Evolutionary conservation across 2,888 invertebrate genomes (phyloP), one percentile per base, ranked within the genome.

Genomic region (Ornithoptera priamus): DNA sequence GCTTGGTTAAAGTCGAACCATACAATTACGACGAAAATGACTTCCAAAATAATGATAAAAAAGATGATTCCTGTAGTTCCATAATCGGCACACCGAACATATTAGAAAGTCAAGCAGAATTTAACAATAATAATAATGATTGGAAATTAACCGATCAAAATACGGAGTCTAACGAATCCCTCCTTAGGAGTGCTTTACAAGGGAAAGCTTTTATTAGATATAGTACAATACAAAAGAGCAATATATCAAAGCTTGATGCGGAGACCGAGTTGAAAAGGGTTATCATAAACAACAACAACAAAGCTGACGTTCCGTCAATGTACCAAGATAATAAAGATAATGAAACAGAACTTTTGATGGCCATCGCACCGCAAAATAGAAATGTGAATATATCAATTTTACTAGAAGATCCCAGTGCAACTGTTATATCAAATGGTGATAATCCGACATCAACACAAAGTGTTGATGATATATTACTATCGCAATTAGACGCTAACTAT

Each of bases 81-180:
- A 78, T 91, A 67, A 84, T 94, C 67, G 92, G 92, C 71, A 93
- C 94, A 67, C 93, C 94, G 20, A 81, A 83, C 56, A 82, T 94
- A 79, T 83, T 94, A 83, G 94, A 92, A 77, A 87, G 81, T 77
- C 87, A 87, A 84, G 85, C 85, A 64, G 92, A 93, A 94, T 93
- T 93, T 87, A 94, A 94, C 82, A 95, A 96, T 79, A 96, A 96
- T 82, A 96, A 96, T 85, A 96, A 97, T 85, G 96, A 97, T 85
- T 96, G 96, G 96, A 96, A 96, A 83, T 93, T 96, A 82, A 95
- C 95, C 69, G 95, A 96, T 82, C 95, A 96, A 85, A 96, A 96
- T 80, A 87, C 90, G 42, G 92, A 92, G 80, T 91, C 93, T 39
- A 94, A 96, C 24, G 97, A 97, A 81, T 97, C 97, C 46, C 88